A percentile compares a stretch with the other conserved stretches of the same genome.
Conservation (phyloP, 1,140 invertebrate species). For the Calliphora vicina region DNA sequence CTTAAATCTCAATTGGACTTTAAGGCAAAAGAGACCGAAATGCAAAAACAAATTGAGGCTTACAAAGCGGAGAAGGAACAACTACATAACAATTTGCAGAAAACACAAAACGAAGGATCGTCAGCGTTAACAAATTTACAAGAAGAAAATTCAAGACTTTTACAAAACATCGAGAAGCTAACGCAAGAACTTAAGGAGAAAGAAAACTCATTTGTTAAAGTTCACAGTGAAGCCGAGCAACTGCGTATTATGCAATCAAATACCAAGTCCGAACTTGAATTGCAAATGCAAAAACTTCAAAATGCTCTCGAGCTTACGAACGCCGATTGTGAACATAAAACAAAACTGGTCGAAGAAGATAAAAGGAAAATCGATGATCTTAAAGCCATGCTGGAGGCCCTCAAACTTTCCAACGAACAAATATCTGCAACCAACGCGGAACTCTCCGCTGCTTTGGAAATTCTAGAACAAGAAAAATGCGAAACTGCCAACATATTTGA, state of each 20-base stretch:
- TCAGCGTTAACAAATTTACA: constrained; percentile 21
- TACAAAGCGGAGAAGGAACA: constrained; percentile 38
- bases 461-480: constrained; percentile 55
- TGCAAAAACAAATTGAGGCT: constrained; percentile 42
- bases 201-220: constrained; percentile 2
- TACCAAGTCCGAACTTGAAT: constrained; percentile 32
- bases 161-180: constrained; percentile 29
- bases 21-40: constrained; percentile 35
- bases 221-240: constrained; percentile 18
- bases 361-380: constrained; percentile 54
- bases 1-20: constrained; percentile 42
- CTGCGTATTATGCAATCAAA: constrained; percentile 35
- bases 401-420: constrained; percentile 53
- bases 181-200: constrained; percentile 25
- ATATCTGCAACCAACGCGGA: constrained; percentile 56
- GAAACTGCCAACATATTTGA: constrained; percentile 59
- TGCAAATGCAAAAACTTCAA: constrained; percentile 41
- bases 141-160: constrained; percentile 22
- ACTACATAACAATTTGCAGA: constrained; percentile 42
- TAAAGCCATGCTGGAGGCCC: constrained; percentile 49
- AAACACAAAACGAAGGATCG: constrained; percentile 19
- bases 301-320: constrained; percentile 52
- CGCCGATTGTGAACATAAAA: constrained; percentile 48
- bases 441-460: constrained; percentile 50
- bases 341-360: constrained; percentile 50